Evolutionary conservation across 2,888 invertebrate species (phyloP).

Genomic region (Syrista parreyssii): DNA sequence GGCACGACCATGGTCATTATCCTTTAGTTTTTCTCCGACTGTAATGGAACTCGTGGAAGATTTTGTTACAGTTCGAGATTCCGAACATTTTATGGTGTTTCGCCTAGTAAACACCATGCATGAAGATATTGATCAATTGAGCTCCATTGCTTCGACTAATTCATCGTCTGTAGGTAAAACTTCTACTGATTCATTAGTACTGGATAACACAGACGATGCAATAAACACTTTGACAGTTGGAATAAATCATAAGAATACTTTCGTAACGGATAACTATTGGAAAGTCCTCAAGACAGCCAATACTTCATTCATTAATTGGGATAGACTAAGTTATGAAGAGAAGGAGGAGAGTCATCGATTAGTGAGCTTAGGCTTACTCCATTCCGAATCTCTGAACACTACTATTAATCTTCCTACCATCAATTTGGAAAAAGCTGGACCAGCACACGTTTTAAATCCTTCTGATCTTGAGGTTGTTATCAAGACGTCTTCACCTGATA

Average conservation of each 20-base stretch:
- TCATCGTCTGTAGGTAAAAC: slow-evolving; percentile 56
- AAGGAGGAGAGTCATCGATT: slow-evolving; percentile 48
- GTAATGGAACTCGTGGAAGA: slow-evolving; percentile 76
- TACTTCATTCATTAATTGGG: slow-evolving; percentile 53
- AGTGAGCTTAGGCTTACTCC: slow-evolving; percentile 44
- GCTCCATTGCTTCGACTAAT: slow-evolving; percentile 53
- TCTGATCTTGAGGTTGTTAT: slow-evolving; percentile 66
- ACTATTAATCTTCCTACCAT: slow-evolving; percentile 56
- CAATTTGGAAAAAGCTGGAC: slow-evolving; percentile 52
- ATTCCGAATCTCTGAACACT: slow-evolving; percentile 44
- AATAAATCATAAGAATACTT: slow-evolving; percentile 6
- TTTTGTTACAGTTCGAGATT: slow-evolving; percentile 74
- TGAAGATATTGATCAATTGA: slow-evolving; percentile 58
- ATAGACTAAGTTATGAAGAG: slow-evolving; percentile 51
- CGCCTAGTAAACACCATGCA: slow-evolving; percentile 58
- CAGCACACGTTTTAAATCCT: slow-evolving; percentile 54
- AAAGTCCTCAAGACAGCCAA: slow-evolving; percentile 32
- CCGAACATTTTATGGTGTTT: slow-evolving; percentile 74
- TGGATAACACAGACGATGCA: slow-evolving; percentile 13
- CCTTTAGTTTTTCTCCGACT: slow-evolving; percentile 73
- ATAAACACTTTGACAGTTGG: background rate
- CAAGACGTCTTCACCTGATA: slow-evolving; percentile 60
- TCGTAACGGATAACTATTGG: slow-evolving; percentile 34
- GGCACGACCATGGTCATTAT: slow-evolving; percentile 74
- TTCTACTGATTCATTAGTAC: slow-evolving; percentile 46